Percentiles rank a stretch among this genome's conserved stretches.
Evolutionary conservation across 2,113 vertebrate genomes (phyloP).

Genomic region (Aspidoscelis tigris): DNA sequence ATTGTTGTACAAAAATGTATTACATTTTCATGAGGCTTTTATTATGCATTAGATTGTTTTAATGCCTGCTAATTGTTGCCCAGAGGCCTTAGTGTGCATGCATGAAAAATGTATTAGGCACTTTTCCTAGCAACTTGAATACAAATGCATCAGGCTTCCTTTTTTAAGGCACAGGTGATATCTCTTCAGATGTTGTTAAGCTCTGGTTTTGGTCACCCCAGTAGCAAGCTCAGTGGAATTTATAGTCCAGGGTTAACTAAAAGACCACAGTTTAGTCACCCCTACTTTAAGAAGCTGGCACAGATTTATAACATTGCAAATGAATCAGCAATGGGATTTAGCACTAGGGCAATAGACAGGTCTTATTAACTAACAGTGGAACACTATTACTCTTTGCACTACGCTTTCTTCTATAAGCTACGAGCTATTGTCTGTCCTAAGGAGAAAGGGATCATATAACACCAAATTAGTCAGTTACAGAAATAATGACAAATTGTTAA

Average conservation of each 20-base stretch:
- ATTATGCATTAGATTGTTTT: too few relatives aligned
- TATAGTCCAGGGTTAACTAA: too few relatives aligned
- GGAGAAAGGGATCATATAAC: not conserved
- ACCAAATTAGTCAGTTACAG: slow-evolving; percentile 8
- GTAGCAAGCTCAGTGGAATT: too few relatives aligned
- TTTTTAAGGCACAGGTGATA: too few relatives aligned
- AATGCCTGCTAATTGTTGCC: too few relatives aligned
- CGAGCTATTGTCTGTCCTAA: slow-evolving; percentile 1
- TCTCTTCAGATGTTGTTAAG: too few relatives aligned
- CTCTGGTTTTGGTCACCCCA: too few relatives aligned
- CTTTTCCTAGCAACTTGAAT: not conserved
- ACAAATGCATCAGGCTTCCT: not conserved
- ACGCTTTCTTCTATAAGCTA: not conserved
- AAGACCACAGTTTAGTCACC: too few relatives aligned
- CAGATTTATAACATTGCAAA: not conserved
- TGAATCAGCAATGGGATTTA: not conserved
- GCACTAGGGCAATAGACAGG: not conserved
- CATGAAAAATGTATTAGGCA: not conserved
- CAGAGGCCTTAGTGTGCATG: too few relatives aligned
- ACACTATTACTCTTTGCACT: not conserved
- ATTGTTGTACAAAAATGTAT: too few relatives aligned
- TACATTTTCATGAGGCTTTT: too few relatives aligned
- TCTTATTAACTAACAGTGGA: not conserved
- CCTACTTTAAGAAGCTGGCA: not conserved
- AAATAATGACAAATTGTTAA: not conserved